phyloP scores from a whole-genome alignment of 2,113 vertebrate species.

The Paraplagusia blochii region DNA sequence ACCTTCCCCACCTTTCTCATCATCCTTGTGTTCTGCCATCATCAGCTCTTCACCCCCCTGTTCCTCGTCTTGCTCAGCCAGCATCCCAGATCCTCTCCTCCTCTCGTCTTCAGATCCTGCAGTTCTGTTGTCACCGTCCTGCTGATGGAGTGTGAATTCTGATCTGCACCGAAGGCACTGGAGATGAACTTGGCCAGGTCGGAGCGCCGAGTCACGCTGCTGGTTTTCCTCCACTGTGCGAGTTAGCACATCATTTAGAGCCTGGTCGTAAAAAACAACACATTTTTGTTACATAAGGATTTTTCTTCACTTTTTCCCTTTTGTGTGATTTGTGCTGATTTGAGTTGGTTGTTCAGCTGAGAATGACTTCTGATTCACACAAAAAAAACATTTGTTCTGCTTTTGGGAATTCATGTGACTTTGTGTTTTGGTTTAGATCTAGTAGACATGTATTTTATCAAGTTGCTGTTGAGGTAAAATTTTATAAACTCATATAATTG shows the following conservation, averaged over 20 bases:
- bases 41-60: constrained; percentile 11
- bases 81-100: constrained; percentile 9
- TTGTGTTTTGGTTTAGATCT: too few species aligned
- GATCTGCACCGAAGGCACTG: constrained; percentile 85
- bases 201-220: constrained; percentile 35
- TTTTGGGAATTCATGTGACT: too few species aligned
- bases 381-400: too few species aligned
- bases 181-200: constrained; percentile 48
- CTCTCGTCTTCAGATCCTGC: not conserved
- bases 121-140: not conserved
- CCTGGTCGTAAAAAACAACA: constrained; percentile 33
- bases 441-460: too few species aligned
- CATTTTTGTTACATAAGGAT: not conserved
- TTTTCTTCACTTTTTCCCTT: too few species aligned
- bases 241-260: constrained; percentile 74
- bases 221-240: constrained; percentile 76
- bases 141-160: constrained; percentile 69
- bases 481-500: too few species aligned
- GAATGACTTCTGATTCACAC: too few species aligned
- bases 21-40: not conserved
- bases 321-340: not conserved
- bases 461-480: too few species aligned
- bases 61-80: not conserved
- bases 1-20: constrained; percentile 31
- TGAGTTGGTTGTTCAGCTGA: not conserved